These are phyloP conservation scores for Orchesella flavescens DNA, from an alignment of 2,888 invertebrate species.

Conservation along the genomic window DNA sequence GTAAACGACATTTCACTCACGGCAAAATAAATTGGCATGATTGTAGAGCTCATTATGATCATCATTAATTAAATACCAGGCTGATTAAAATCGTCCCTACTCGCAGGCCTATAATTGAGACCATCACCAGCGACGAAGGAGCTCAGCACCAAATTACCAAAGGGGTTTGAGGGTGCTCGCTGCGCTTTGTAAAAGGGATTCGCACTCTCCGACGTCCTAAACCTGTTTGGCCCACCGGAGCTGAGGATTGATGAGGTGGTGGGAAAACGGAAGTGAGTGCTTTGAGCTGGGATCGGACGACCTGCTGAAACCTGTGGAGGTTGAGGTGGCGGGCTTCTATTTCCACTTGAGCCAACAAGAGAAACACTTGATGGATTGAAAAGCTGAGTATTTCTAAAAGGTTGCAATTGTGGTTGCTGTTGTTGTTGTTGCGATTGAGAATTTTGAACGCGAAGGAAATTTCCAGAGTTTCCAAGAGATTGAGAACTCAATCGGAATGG, in stretches of 20 bases:
- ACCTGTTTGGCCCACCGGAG: conserved; percentile 22
- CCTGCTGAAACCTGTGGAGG: background rate
- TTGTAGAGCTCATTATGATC: no score
- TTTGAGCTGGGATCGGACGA: background rate
- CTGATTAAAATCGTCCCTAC: conserved; percentile 5
- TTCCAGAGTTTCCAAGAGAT: no score
- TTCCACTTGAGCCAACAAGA: no score
- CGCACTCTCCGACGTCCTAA: conserved; percentile 29
- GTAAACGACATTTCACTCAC: no score
- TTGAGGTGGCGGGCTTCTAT: background rate
- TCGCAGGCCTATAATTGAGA: conserved; percentile 36
- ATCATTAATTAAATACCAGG: conserved; percentile 46
- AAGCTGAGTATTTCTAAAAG: conserved; percentile 37
- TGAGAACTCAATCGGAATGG: conserved; percentile 9
- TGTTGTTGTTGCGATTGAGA: background rate
- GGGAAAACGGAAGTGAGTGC: conserved; percentile 1
- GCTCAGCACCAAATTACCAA: conserved; percentile 33
- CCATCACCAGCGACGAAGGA: conserved; percentile 47
- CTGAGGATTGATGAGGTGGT: background rate
- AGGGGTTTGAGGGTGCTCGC: background rate
- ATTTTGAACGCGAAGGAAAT: background rate
- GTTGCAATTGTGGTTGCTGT: background rate
- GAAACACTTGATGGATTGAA: conserved; percentile 22
- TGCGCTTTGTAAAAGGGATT: conserved; percentile 36
- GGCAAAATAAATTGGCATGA: no score